These are phyloP conservation scores for Osedax frankpressi DNA, from an alignment of 2,888 invertebrate genomes.

Conservation along the genomic window DNA sequence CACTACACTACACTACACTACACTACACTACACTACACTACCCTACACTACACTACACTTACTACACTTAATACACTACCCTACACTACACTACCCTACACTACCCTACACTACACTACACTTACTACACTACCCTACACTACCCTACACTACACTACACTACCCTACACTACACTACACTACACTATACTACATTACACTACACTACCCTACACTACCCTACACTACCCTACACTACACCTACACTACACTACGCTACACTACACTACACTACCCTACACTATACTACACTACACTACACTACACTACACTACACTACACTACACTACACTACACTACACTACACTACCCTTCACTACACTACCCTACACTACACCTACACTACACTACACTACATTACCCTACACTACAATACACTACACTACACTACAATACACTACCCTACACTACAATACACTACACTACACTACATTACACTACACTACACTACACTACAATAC, in stretches of 20 bases:
- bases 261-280: no score
- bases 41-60: constrained; percentile 23
- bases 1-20: constrained; percentile 24
- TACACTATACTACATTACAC: neutral
- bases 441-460: no score
- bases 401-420: no score
- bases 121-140: neutral
- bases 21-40: constrained; percentile 25
- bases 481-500: no score
- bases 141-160: neutral
- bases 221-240: neutral
- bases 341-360: neutral
- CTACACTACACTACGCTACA: no score
- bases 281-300: constrained; percentile 23
- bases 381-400: constrained; percentile 24
- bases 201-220: neutral
- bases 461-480: neutral
- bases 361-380: constrained; percentile 15
- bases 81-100: constrained; percentile 14
- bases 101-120: neutral
- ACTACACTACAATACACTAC: no score
- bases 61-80: constrained; percentile 15
- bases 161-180: neutral
- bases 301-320: constrained; percentile 22
- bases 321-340: neutral